Percentiles rank a stretch among this genome's conserved stretches.
phyloP scores from a whole-genome alignment of 2,888 invertebrate genomes.

The Tortrix viridana region DNA sequence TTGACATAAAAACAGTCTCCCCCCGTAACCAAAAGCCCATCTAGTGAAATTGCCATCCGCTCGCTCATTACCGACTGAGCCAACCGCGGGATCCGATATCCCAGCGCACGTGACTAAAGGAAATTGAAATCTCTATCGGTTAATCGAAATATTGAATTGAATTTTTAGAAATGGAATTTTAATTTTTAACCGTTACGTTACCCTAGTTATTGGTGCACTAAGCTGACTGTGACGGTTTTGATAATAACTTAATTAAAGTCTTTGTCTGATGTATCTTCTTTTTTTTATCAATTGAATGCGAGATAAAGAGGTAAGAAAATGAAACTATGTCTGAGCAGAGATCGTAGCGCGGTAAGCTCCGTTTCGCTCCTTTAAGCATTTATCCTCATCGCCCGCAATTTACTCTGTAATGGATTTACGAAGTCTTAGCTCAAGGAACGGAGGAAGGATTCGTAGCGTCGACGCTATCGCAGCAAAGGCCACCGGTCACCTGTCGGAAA shows the following conservation, averaged over 20 bases:
- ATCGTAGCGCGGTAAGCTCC: not conserved
- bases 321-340: not conserved
- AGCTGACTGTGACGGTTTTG: not conserved
- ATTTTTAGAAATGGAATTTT: conserved; percentile 59
- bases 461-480: conserved; percentile 19
- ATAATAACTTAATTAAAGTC: too few relatives aligned
- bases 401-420: conserved; percentile 25
- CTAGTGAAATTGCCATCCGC: conserved; percentile 81
- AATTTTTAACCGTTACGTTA: conserved; percentile 49
- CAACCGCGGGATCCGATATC: conserved; percentile 80
- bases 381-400: conserved; percentile 8
- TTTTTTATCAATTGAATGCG: too few relatives aligned
- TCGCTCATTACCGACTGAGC: conserved; percentile 80
- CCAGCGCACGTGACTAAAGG: conserved; percentile 80
- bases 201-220: conserved; percentile 3
- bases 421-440: conserved; percentile 19
- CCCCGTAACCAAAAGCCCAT: conserved; percentile 79
- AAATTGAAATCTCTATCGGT: conserved; percentile 84
- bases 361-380: not conserved
- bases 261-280: too few relatives aligned
- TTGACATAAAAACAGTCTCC: conserved; percentile 68
- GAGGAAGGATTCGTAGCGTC: not conserved
- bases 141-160: conserved; percentile 79
- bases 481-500: conserved; percentile 39
- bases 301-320: too few relatives aligned